These are phyloP conservation scores for Whitmania pigra DNA, from an alignment of 1,140 invertebrate genomes.

Conservation along the genomic window DNA sequence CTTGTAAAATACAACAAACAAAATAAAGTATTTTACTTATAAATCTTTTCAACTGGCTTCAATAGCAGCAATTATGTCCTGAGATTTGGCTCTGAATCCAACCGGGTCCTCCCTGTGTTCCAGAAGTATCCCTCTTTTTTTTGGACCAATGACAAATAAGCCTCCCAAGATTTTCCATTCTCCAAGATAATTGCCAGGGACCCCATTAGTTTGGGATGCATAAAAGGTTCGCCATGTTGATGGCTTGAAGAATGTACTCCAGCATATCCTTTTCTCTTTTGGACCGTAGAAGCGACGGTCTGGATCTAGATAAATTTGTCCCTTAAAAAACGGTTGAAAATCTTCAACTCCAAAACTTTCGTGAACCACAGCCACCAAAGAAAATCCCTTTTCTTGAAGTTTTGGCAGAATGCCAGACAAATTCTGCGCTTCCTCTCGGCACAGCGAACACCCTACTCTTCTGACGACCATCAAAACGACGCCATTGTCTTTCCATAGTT, in stretches of 20 bases:
- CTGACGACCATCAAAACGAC: slow-evolving; percentile 2
- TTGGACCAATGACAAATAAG: slow-evolving; percentile 6
- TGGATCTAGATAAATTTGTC: slow-evolving; percentile 1
- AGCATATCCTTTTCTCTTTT: background rate
- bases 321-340: background rate
- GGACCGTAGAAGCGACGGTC: background rate
- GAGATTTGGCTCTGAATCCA: no score
- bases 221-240: background rate
- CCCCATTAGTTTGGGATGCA: background rate
- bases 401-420: background rate
- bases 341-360: background rate
- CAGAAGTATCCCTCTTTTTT: background rate
- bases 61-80: no score
- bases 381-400: background rate
- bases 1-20: no score
- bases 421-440: background rate
- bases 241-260: background rate
- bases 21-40: no score
- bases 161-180: background rate
- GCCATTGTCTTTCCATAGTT: slow-evolving; percentile 3
- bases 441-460: background rate
- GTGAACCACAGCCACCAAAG: slow-evolving; percentile 1
- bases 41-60: no score
- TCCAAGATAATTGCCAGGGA: background rate
- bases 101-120: background rate